Evolutionary conservation across 1,140 invertebrate species (phyloP).

Genomic region (Melanaphis sacchari): DNA sequence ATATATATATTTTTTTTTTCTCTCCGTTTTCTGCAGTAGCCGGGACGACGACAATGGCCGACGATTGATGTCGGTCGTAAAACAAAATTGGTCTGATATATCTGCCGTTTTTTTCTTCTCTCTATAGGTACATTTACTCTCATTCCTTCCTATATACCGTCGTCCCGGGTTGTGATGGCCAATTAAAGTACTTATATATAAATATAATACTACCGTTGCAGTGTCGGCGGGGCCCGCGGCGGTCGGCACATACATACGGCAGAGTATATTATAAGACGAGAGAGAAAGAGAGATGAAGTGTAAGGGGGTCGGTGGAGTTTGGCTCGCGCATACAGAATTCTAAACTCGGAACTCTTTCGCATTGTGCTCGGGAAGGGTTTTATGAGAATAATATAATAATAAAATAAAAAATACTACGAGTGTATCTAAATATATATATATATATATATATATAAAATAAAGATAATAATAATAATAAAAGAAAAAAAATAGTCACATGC

Average conservation of each 20-base stretch:
- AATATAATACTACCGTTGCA: background rate
- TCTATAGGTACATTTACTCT: background rate
- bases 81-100: conserved; percentile 52
- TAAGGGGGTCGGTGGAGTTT: background rate
- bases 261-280: background rate
- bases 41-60: conserved; percentile 39
- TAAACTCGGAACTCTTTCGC: conserved; percentile 28
- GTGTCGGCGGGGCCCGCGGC: conserved; percentile 8
- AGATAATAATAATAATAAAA: background rate
- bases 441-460: background rate
- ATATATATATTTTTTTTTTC: too few species aligned
- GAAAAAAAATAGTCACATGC: conserved; percentile 28
- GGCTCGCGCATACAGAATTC: conserved; percentile 23
- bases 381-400: background rate
- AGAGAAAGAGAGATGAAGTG: background rate
- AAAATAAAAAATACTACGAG: background rate
- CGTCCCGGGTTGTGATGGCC: background rate
- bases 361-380: background rate
- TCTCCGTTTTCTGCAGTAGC: conserved; percentile 15
- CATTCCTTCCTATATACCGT: background rate
- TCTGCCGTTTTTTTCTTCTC: background rate
- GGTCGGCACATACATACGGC: background rate
- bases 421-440: background rate
- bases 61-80: conserved; percentile 53
- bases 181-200: conserved; percentile 50